Percentiles rank a stretch among this genome's conserved stretches.
These are phyloP conservation scores for Actinostola sp. DNA, from an alignment of 92 coral and sea anemone genomes.

Conservation along the genomic window DNA sequence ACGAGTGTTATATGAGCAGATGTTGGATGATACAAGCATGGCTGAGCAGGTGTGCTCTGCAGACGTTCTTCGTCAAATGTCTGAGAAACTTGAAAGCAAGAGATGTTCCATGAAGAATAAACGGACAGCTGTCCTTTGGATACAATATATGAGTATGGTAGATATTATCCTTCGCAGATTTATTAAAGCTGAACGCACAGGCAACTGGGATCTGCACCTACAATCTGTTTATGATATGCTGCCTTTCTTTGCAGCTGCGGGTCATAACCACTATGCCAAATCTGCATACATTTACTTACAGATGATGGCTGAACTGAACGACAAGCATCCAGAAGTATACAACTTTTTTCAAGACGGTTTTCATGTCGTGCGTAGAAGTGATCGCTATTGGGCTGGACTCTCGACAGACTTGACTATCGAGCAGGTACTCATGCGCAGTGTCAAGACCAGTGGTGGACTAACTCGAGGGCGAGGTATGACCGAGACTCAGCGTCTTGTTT, in stretches of 20 bases:
- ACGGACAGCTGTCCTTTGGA: conserved; percentile 44
- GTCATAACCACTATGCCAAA: conserved; percentile 20
- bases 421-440: conserved; percentile 55
- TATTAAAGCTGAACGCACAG: conserved; percentile 27
- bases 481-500: conserved; percentile 35
- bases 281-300: conserved; percentile 16
- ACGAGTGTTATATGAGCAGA: neutral
- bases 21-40: neutral
- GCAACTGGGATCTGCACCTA: conserved; percentile 21
- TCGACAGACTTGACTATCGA: conserved; percentile 53
- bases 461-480: conserved; percentile 44
- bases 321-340: conserved; percentile 14
- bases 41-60: too few species aligned
- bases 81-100: neutral
- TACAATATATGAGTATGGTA: conserved; percentile 27
- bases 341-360: conserved; percentile 6
- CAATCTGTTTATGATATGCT: conserved; percentile 20
- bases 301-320: conserved; percentile 12
- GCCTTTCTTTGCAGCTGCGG: conserved; percentile 18
- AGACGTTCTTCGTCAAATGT: conserved; percentile 5
- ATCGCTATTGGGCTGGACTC: conserved; percentile 56
- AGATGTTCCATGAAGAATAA: neutral
- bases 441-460: conserved; percentile 47
- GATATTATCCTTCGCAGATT: conserved; percentile 12
- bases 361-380: conserved; percentile 37